These are phyloP conservation scores for Athripsodes cinereus DNA, from an alignment of 2,888 invertebrate genomes.

Conservation along the genomic window DNA sequence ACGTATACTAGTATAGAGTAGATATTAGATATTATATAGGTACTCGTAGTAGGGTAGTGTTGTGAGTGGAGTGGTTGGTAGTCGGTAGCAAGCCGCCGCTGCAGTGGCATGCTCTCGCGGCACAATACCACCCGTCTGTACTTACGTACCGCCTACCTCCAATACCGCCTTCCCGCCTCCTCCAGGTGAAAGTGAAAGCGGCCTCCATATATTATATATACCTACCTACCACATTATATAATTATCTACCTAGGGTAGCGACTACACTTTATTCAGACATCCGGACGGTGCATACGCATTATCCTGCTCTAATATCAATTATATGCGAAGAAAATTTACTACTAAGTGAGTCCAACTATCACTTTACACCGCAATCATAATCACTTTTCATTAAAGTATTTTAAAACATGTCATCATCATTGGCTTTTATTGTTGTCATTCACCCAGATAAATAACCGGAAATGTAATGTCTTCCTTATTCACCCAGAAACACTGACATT, in stretches of 20 bases:
- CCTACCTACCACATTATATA: slow-evolving; percentile 1
- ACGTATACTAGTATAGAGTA: too few species aligned
- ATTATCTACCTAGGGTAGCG: background rate
- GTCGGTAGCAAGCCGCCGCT: slow-evolving; percentile 31
- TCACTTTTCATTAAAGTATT: slow-evolving; percentile 5
- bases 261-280: background rate
- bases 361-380: background rate
- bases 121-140: background rate
- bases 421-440: background rate
- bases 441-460: background rate
- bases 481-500: too few species aligned
- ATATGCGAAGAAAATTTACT: slow-evolving; percentile 26
- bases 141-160: slow-evolving; percentile 6
- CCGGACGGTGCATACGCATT: slow-evolving; percentile 16
- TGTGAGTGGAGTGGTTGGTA: slow-evolving; percentile 30
- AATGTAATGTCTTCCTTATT: background rate
- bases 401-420: slow-evolving; percentile 9
- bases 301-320: slow-evolving; percentile 12
- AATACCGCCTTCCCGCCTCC: slow-evolving; percentile 11
- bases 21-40: too few species aligned
- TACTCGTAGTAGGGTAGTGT: slow-evolving; percentile 45
- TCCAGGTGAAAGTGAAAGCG: slow-evolving; percentile 12
- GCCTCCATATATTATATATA: background rate
- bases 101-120: slow-evolving; percentile 12
- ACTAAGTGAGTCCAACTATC: slow-evolving; percentile 21